Evolutionary conservation across 2,113 vertebrate genomes (phyloP), one percentile per base, ranked within the genome.

Genomic region (Sylvietta virens): DNA sequence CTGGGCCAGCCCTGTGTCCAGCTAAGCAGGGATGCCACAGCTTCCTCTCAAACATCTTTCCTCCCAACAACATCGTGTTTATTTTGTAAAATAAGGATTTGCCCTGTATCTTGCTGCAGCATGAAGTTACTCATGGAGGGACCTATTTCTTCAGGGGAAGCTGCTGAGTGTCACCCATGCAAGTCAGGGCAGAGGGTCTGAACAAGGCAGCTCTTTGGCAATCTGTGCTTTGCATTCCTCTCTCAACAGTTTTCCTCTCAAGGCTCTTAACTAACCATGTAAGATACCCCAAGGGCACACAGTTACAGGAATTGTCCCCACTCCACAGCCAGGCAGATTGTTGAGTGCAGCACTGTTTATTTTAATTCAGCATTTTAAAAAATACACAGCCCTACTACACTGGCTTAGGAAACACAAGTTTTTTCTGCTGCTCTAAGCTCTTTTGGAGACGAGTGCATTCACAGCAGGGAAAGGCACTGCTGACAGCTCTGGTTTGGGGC

Each of bases 391-490:
- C 84, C 56, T 53, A 40, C 86, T 51, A 33, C 0, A 0, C n/a
- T 35, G 57, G 88, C 80, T 88, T 84, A 84, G 56, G 90, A 56
- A 94, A 61, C 37, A 42, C 67, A 74, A 65, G n/a, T 42, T 56
- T 64, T 85, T 94, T 86, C 82, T 97, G 94, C 94, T 84, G 76
- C 64, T 53, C 51, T 92, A 90, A 94, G 93, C 94, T 47, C 71
- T 88, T 93, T 90, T 58, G 61, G 69, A 80, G 85, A 70, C 0
- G 3, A 88, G 27, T 4, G 56, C 53, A 45, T 74, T 74, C 67
- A 86, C 13, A 74, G 76, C 56, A 74, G 0, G 22, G 57, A 56
- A 81, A 84, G 48, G 66, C 88, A 94, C 4, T 88, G 88, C 88
- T 96, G 90, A 93, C 56, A 37, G 82, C 60, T 81, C 81, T 33